phyloP scores from a whole-genome alignment of 2,888 invertebrate genomes.

The Oligia latruncula region DNA sequence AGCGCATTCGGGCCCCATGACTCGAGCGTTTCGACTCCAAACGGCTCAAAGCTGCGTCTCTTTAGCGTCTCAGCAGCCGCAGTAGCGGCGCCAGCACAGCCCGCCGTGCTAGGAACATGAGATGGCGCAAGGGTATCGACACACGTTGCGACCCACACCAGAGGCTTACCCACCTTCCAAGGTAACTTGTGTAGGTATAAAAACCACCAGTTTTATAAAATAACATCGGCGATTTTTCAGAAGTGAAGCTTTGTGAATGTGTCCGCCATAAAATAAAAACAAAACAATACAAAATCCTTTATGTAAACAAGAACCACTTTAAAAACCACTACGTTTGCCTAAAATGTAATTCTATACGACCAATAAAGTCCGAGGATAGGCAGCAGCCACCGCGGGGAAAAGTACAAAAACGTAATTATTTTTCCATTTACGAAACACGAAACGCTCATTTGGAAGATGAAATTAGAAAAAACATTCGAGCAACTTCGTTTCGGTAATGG shows the following conservation, averaged over 20 bases:
- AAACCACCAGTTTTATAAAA: neutral
- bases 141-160: too few species aligned
- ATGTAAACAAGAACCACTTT: conserved; percentile 38
- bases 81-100: too few species aligned
- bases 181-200: neutral
- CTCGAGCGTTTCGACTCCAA: too few species aligned
- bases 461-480: conserved; percentile 67
- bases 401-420: conserved; percentile 68
- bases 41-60: too few species aligned
- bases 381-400: conserved; percentile 29
- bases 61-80: too few species aligned
- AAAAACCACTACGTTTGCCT: conserved; percentile 43
- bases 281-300: neutral
- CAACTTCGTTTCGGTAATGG: conserved; percentile 62
- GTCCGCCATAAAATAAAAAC: neutral
- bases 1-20: too few species aligned
- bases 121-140: too few species aligned
- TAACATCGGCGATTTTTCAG: neutral
- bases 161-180: too few species aligned
- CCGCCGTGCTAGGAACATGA: too few species aligned
- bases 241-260: too few species aligned
- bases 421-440: conserved; percentile 70
- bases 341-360: conserved; percentile 52
- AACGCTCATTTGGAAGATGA: conserved; percentile 71
- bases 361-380: conserved; percentile 38